Percentiles rank a stretch among this genome's conserved stretches.
These are phyloP conservation scores for Bothrops alternatus DNA, from an alignment of 2,797 vertebrate species.

Conservation along the genomic window DNA sequence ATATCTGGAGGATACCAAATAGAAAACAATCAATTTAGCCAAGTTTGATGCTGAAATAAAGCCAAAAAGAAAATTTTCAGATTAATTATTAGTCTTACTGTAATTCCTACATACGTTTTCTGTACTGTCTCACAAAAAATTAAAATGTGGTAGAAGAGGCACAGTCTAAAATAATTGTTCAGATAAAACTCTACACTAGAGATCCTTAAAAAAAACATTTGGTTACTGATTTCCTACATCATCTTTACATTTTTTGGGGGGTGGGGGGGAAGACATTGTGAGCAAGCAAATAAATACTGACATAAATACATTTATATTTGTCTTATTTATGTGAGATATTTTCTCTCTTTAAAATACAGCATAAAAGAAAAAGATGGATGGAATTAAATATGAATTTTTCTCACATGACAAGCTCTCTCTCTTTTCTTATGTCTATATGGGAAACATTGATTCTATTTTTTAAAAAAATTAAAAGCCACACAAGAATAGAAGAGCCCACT, in stretches of 20 bases:
- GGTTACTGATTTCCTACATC: not conserved
- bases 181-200: not conserved
- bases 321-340: not conserved
- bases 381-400: not conserved
- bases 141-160: not conserved
- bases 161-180: not conserved
- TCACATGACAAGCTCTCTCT: not conserved
- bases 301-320: not conserved
- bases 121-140: too few species aligned
- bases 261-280: not conserved
- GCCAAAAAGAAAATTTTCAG: not conserved
- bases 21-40: not conserved
- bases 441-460: not conserved
- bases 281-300: not conserved
- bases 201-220: not conserved
- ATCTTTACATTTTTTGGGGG: not conserved
- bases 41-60: not conserved
- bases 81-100: not conserved
- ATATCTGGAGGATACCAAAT: not conserved
- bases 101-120: not conserved
- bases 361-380: not conserved
- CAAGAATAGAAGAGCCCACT: not conserved
- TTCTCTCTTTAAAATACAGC: not conserved
- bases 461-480: not conserved
- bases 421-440: not conserved